These are phyloP conservation scores for Heliconius hewitsoni DNA, from an alignment of 1,140 invertebrate genomes.

Conservation along the genomic window DNA sequence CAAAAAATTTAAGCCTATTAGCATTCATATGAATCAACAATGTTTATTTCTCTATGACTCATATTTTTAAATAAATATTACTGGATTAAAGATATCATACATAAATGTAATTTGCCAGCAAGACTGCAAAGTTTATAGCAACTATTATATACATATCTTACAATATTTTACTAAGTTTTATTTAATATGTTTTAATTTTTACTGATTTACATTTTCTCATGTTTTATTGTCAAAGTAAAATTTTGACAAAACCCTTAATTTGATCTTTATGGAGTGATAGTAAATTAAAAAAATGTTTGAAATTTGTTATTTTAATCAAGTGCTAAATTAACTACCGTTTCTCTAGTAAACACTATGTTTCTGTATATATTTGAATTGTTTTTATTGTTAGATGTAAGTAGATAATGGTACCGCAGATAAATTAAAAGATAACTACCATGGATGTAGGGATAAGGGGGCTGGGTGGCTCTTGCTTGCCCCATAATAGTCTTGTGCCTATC, in stretches of 20 bases:
- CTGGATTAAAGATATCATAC: background rate
- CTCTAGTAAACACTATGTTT: slow-evolving; percentile 45
- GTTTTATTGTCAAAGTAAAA: background rate
- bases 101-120: background rate
- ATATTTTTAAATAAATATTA: background rate
- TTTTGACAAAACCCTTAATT: background rate
- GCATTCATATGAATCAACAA: background rate
- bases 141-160: slow-evolving; percentile 10
- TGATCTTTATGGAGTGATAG: background rate
- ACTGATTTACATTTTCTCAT: background rate
- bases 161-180: background rate
- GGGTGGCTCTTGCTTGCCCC: too few relatives aligned
- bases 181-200: background rate
- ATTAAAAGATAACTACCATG: slow-evolving; percentile 37
- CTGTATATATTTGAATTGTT: slow-evolving; percentile 75
- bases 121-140: background rate
- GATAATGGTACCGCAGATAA: slow-evolving; percentile 58
- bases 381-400: slow-evolving; percentile 74
- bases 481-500: too few relatives aligned
- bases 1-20: background rate
- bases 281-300: background rate
- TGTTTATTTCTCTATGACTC: background rate
- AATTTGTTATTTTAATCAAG: background rate
- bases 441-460: too few relatives aligned
- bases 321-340: slow-evolving; percentile 22